Conservation (phyloP, 2,888 invertebrate genomes). For the Bembecia ichneumoniformis region DNA sequence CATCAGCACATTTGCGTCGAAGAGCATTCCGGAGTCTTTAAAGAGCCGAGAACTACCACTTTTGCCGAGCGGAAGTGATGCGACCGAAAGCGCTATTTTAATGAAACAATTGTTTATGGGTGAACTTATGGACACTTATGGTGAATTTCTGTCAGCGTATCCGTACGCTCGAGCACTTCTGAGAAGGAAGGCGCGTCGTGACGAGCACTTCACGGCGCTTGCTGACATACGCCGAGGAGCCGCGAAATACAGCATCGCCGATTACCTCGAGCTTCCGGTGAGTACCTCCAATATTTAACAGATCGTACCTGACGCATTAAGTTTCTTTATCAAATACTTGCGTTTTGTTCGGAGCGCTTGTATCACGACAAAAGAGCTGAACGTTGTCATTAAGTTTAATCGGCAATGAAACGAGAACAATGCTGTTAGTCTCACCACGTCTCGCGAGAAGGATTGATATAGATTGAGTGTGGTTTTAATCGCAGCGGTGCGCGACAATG, state of each 20-base stretch:
- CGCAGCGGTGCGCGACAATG: slow-evolving; percentile 44
- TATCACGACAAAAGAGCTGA: slow-evolving; percentile 36
- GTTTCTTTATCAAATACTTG: slow-evolving; percentile 22
- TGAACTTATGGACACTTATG: slow-evolving; percentile 77
- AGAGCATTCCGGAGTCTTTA: slow-evolving; percentile 46
- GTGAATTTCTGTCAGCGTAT: slow-evolving; percentile 75
- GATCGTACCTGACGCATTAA: background rate
- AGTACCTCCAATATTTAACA: slow-evolving; percentile 36
- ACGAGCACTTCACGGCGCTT: slow-evolving; percentile 78
- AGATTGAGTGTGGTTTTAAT: slow-evolving; percentile 45
- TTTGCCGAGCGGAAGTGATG: slow-evolving; percentile 38
- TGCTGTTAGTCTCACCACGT: slow-evolving; percentile 21
- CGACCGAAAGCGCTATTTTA: slow-evolving; percentile 57
- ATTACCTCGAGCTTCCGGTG: slow-evolving; percentile 79
- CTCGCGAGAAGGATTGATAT: slow-evolving; percentile 44
- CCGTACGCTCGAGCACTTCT: slow-evolving; percentile 73
- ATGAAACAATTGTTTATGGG: slow-evolving; percentile 75
- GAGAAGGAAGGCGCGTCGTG: slow-evolving; percentile 73
- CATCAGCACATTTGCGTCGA: slow-evolving; percentile 50
- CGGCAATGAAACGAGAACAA: slow-evolving; percentile 51
- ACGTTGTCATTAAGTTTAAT: slow-evolving; percentile 58
- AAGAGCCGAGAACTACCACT: slow-evolving; percentile 54
- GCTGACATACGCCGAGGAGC: slow-evolving; percentile 77
- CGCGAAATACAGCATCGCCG: slow-evolving; percentile 75
- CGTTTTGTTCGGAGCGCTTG: slow-evolving; percentile 37